phyloP scores from a whole-genome alignment of 2,113 vertebrate genomes.

The Hydropotes inermis region DNA sequence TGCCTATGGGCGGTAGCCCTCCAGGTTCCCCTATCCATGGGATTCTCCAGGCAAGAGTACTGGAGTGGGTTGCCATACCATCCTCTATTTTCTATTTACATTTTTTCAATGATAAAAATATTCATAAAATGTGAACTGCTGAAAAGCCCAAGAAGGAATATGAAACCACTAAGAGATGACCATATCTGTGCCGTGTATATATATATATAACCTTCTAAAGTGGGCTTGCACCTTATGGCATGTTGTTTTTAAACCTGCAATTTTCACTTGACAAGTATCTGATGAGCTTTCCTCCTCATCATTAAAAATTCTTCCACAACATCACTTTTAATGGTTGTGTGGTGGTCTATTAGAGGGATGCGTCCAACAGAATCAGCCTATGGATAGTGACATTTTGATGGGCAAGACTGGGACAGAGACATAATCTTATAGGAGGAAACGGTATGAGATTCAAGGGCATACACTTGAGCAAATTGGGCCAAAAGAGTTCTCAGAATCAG shows the following conservation, averaged over 20 bases:
- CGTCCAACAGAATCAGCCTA: background rate
- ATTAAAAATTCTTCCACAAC: background rate
- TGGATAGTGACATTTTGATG: background rate
- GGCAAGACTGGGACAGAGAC: background rate
- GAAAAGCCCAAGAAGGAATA: background rate
- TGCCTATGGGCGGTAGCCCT: background rate
- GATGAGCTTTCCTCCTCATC: background rate
- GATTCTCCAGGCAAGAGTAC: background rate
- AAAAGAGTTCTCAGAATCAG: constrained; percentile 28
- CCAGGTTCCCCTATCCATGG: background rate
- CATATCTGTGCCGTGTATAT: background rate
- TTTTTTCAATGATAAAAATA: background rate
- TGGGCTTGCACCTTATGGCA: background rate
- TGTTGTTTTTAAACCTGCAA: background rate
- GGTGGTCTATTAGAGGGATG: background rate
- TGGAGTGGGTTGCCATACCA: background rate
- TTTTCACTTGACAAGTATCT: background rate
- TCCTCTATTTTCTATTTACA: background rate
- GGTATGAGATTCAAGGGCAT: background rate
- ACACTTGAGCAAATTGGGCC: background rate
- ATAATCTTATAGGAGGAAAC: background rate
- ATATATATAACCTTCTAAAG: background rate
- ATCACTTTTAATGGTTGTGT: background rate
- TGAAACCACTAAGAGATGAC: background rate
- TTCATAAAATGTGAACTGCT: background rate